Evolutionary conservation across 2,888 invertebrate species (phyloP).

Genomic region (Cepaea hortensis): DNA sequence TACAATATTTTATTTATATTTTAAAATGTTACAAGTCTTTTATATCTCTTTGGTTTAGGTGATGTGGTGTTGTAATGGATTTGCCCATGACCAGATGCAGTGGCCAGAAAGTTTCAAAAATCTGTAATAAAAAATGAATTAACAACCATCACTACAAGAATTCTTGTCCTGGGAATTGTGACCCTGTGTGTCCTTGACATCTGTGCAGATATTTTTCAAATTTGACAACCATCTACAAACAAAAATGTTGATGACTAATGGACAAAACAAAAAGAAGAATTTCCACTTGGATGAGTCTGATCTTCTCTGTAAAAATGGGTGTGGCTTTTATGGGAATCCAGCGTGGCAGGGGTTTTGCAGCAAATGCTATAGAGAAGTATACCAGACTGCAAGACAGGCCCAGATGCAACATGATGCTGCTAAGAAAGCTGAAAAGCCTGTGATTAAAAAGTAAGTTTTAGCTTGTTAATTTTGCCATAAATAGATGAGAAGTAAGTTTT

Average conservation of each 20-base stretch:
- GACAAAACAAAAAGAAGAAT: conserved; percentile 59
- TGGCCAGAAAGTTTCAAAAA: neutral
- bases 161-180: neutral
- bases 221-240: neutral
- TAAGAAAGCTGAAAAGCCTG: conserved; percentile 49
- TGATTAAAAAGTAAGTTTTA: conserved; percentile 49
- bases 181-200: neutral
- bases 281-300: conserved; percentile 79
- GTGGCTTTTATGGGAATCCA: conserved; percentile 97
- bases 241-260: conserved; percentile 41
- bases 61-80: too few species aligned
- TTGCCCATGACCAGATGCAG: neutral
- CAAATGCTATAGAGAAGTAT: conserved; percentile 90
- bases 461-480: neutral
- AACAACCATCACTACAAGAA: neutral
- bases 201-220: neutral
- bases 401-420: conserved; percentile 73
- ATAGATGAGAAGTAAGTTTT: too few species aligned
- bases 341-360: conserved; percentile 99
- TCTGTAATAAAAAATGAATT: neutral
- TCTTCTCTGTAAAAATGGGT: conserved; percentile 93
- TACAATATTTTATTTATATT: too few species aligned
- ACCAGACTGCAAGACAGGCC: conserved; percentile 72
- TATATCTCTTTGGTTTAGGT: too few species aligned
- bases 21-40: too few species aligned